These are phyloP conservation scores for Sardina pilchardus DNA, from an alignment of 2,113 vertebrate genomes.

Conservation along the genomic window DNA sequence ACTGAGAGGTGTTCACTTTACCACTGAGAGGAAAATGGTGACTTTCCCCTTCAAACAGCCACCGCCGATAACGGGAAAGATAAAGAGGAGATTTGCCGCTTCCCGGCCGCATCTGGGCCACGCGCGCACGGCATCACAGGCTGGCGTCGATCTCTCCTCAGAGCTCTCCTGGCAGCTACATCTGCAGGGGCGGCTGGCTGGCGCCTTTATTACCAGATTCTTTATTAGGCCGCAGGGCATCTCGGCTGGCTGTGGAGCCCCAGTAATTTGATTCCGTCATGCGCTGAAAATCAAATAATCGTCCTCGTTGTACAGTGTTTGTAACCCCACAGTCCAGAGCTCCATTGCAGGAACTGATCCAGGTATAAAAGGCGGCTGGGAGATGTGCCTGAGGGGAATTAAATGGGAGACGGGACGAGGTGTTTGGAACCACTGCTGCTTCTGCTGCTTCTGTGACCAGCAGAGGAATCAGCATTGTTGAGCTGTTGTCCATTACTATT, in stretches of 20 bases:
- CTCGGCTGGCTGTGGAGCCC: constrained; percentile 15
- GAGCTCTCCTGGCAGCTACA: background rate
- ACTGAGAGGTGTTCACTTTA: background rate
- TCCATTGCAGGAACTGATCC: constrained; percentile 10
- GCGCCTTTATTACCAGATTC: constrained; percentile 36
- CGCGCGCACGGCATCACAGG: too few relatives aligned
- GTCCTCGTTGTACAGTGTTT: constrained; percentile 32
- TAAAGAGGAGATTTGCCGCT: background rate
- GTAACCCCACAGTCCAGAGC: background rate
- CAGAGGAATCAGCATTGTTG: background rate
- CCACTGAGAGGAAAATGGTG: background rate
- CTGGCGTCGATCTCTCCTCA: background rate
- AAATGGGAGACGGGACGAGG: background rate
- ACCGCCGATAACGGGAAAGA: background rate
- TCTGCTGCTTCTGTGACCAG: too few relatives aligned
- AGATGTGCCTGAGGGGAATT: background rate
- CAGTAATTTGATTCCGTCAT: constrained; percentile 43
- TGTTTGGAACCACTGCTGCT: background rate
- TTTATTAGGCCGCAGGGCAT: constrained; percentile 19
- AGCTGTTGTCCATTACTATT: background rate
- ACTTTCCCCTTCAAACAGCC: background rate
- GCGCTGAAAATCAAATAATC: constrained; percentile 46
- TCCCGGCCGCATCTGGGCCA: background rate
- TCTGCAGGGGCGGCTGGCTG: constrained; percentile 5
- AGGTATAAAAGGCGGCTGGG: background rate